A percentile compares a stretch with the other conserved stretches of the same genome.
phyloP scores from a whole-genome alignment of 1,140 invertebrate species.

The Achroia grisella region DNA sequence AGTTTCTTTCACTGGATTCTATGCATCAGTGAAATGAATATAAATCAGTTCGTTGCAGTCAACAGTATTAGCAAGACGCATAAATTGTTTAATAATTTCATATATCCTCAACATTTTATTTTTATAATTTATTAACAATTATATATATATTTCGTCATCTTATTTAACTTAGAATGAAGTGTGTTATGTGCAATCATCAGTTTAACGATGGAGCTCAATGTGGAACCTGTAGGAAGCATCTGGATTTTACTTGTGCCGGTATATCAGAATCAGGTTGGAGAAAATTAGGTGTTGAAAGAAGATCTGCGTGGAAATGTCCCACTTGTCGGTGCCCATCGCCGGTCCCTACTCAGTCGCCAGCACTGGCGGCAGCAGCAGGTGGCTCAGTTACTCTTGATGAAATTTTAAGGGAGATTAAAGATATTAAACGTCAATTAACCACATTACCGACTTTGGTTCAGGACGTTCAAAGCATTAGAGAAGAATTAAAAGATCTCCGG shows the following conservation, averaged over 20 bases:
- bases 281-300: constrained; percentile 11
- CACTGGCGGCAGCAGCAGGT: background rate
- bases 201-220: constrained; percentile 8
- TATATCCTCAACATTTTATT: too few species aligned
- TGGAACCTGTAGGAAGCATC: background rate
- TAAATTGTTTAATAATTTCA: too few species aligned
- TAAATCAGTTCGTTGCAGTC: too few species aligned
- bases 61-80: too few species aligned
- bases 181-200: too few species aligned
- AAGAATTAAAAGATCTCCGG: background rate
- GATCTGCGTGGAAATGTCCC: constrained; percentile 8
- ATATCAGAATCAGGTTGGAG: constrained; percentile 10
- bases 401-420: constrained; percentile 4
- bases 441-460: background rate
- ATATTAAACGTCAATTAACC: background rate
- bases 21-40: too few species aligned
- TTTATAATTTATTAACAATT: too few species aligned
- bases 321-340: background rate
- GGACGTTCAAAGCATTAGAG: constrained; percentile 4
- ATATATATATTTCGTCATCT: too few species aligned
- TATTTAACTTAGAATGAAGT: too few species aligned
- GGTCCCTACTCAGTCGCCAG: too few species aligned
- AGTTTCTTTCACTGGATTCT: too few species aligned
- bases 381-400: background rate
- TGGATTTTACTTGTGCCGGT: constrained; percentile 7